These are phyloP conservation scores for Ischnus inquisitorius DNA, from an alignment of 2,888 invertebrate genomes.

Conservation along the genomic window DNA sequence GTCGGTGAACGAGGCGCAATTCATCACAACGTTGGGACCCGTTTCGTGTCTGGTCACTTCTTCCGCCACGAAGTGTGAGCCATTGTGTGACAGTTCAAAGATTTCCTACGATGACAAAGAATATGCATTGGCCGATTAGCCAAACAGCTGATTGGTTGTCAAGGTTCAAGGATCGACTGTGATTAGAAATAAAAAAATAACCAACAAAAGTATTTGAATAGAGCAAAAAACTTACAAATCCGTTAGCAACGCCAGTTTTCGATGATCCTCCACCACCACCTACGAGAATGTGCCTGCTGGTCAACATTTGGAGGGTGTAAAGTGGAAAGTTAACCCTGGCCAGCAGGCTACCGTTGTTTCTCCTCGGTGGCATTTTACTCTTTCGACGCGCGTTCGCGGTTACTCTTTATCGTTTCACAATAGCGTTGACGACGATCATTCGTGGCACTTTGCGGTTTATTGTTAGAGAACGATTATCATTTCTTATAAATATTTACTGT, in stretches of 20 bases:
- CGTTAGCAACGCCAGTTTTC: conserved; percentile 98
- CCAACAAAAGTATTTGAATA: not conserved
- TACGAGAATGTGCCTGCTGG: conserved; percentile 96
- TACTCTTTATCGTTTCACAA: not conserved
- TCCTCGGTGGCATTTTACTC: conserved; percentile 87
- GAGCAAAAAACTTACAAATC: conserved; percentile 91
- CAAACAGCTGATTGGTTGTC: not conserved
- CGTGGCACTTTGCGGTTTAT: not conserved
- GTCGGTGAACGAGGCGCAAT: conserved; percentile 91
- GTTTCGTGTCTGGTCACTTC: conserved; percentile 96
- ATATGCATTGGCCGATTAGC: not conserved
- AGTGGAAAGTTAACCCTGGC: conserved; percentile 97
- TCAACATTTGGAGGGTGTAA: conserved; percentile 95
- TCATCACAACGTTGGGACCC: conserved; percentile 96
- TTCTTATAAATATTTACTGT: conserved; percentile 57
- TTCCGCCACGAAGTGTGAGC: conserved; percentile 93
- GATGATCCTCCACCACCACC: conserved; percentile 99
- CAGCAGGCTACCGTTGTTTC: conserved; percentile 90
- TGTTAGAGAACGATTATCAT: conserved; percentile 10
- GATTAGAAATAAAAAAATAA: not conserved
- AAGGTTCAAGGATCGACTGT: not conserved
- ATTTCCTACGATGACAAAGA: conserved; percentile 90
- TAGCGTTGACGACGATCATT: not conserved
- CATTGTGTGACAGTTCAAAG: conserved; percentile 95
- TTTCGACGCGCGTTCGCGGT: not conserved